Evolutionary conservation across 2,797 vertebrate genomes (phyloP).

Genomic region (Sebastes jordani): DNA sequence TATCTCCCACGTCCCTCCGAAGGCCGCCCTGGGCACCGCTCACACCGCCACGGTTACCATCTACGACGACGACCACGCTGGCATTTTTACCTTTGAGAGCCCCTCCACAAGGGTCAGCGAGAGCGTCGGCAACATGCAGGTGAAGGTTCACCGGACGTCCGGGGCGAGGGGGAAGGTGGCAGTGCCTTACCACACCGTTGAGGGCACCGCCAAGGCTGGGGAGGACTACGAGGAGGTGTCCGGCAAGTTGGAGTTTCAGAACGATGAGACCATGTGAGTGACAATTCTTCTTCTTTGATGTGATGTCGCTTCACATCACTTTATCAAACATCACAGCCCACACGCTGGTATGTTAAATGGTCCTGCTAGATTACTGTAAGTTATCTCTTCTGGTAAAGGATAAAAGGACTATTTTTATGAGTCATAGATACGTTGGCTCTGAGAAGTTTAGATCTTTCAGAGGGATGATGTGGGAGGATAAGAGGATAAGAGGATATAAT

Average conservation of each 20-base stretch:
- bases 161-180: slow-evolving; percentile 85
- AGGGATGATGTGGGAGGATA: slow-evolving; percentile 66
- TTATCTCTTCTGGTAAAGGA: slow-evolving; percentile 54
- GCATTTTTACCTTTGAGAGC: slow-evolving; percentile 88
- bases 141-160: slow-evolving; percentile 84
- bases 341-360: slow-evolving; percentile 44
- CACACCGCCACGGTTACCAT: slow-evolving; percentile 88
- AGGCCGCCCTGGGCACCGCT: slow-evolving; percentile 80
- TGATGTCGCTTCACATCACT: slow-evolving; percentile 32
- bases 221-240: slow-evolving; percentile 89
- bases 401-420: slow-evolving; percentile 58
- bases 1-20: slow-evolving; percentile 72
- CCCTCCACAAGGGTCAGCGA: slow-evolving; percentile 83
- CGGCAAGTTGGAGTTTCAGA: slow-evolving; percentile 89
- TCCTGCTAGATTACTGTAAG: slow-evolving; percentile 51
- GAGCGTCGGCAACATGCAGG: slow-evolving; percentile 81
- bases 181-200: slow-evolving; percentile 84
- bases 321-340: slow-evolving; percentile 57
- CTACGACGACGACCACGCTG: slow-evolving; percentile 90
- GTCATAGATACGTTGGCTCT: slow-evolving; percentile 56
- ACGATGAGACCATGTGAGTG: slow-evolving; percentile 91
- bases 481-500: slow-evolving; percentile 69
- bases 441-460: slow-evolving; percentile 61
- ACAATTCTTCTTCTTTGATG: neutral
- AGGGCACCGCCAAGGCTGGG: slow-evolving; percentile 86